These are phyloP conservation scores for Morus bassanus DNA, from an alignment of 2,797 vertebrate species.

Conservation along the genomic window DNA sequence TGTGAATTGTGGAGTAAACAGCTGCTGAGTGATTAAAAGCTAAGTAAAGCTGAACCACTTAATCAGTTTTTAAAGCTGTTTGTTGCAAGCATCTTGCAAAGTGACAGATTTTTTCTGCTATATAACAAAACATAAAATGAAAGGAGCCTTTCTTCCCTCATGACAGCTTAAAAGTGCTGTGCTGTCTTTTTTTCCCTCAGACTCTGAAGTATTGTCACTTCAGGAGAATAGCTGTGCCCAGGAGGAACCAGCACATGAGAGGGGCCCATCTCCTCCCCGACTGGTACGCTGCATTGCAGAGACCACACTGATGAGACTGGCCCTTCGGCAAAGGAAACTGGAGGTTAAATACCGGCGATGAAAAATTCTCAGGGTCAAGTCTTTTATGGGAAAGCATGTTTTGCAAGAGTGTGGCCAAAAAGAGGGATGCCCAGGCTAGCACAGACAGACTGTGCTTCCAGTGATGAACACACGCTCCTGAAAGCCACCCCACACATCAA, in stretches of 20 bases:
- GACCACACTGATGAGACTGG: not conserved
- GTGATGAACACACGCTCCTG: not conserved
- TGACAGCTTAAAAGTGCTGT: constrained; percentile 35
- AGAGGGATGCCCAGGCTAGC: not conserved
- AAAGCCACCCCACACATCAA: not conserved
- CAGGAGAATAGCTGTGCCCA: constrained; percentile 18
- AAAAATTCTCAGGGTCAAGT: not conserved
- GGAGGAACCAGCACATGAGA: not conserved
- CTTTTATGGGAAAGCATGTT: not conserved
- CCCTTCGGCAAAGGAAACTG: not conserved
- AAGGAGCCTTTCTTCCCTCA: constrained; percentile 46
- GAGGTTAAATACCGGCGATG: not conserved
- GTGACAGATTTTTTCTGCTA: constrained; percentile 55
- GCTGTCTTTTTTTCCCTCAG: not conserved
- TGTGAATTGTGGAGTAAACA: constrained; percentile 43
- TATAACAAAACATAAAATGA: constrained; percentile 44
- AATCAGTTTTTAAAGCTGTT: constrained; percentile 61
- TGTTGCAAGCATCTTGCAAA: constrained; percentile 49
- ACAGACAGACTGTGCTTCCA: not conserved
- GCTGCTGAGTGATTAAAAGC: constrained; percentile 62
- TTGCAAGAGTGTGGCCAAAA: not conserved
- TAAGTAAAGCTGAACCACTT: constrained; percentile 58
- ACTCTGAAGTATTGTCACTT: not conserved
- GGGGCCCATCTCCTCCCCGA: not conserved
- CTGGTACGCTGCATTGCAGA: not conserved